Percentiles rank a stretch among this genome's conserved stretches.
These are phyloP conservation scores for Acleris cristana DNA, from an alignment of 2,888 invertebrate genomes.

Conservation along the genomic window DNA sequence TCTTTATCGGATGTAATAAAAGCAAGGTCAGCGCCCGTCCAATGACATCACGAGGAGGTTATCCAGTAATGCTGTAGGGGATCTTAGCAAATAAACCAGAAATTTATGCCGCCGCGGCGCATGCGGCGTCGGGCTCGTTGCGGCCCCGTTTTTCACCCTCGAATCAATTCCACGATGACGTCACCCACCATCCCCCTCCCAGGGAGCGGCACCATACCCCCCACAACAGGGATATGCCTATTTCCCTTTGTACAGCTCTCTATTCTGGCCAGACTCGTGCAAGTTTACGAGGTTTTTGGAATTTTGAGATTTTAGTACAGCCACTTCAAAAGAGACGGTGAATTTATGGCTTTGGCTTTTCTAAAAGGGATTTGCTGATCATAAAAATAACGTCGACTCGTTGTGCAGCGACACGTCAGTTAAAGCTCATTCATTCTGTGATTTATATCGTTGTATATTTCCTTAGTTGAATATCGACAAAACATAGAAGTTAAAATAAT, in stretches of 20 bases:
- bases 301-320: constrained; percentile 2
- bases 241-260: constrained; percentile 65
- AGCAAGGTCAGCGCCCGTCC: constrained; percentile 29
- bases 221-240: constrained; percentile 64
- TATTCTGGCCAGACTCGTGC: constrained; percentile 48
- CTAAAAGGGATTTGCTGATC: too few species aligned
- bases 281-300: constrained; percentile 29
- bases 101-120: constrained; percentile 70
- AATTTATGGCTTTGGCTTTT: neutral
- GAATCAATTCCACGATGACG: constrained; percentile 80
- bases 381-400: too few species aligned
- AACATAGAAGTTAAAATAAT: too few species aligned
- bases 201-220: constrained; percentile 44
- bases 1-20: constrained; percentile 34
- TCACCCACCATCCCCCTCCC: constrained; percentile 57
- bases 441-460: too few species aligned
- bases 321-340: neutral
- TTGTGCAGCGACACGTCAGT: too few species aligned
- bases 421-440: too few species aligned
- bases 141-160: constrained; percentile 76
- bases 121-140: constrained; percentile 68
- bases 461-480: too few species aligned
- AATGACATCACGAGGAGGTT: constrained; percentile 35
- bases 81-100: constrained; percentile 69
- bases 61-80: constrained; percentile 24